phyloP scores from a whole-genome alignment of 1,140 invertebrate species.

The Drosophila mayri region DNA sequence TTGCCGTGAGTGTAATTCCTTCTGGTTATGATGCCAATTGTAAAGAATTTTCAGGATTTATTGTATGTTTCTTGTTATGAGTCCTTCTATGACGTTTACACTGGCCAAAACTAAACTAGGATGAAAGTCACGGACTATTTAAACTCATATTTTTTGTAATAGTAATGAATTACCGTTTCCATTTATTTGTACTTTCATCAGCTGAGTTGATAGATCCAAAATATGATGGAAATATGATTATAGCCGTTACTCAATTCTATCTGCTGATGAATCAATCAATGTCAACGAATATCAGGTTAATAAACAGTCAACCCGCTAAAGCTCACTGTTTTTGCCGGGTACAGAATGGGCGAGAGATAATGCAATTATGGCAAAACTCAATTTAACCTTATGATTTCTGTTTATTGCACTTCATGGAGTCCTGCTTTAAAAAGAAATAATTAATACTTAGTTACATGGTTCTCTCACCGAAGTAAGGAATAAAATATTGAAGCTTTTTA shows the following conservation, averaged over 20 bases:
- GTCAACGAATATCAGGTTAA: background rate
- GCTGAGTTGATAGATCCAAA: background rate
- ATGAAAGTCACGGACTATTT: background rate
- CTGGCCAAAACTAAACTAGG: background rate
- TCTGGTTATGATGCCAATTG: background rate
- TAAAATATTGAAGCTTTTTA: conserved; percentile 49
- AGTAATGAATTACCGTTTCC: too few relatives aligned
- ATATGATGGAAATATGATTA: background rate
- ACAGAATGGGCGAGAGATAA: background rate
- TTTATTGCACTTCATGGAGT: background rate
- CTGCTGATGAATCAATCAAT: conserved; percentile 7
- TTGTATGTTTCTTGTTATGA: background rate
- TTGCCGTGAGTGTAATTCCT: background rate
- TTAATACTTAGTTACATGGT: background rate
- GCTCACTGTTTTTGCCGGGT: background rate
- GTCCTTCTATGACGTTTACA: background rate
- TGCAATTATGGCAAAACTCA: background rate
- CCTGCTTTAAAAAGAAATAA: background rate
- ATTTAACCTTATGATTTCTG: background rate
- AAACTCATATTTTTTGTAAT: too few relatives aligned
- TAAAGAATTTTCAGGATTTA: background rate
- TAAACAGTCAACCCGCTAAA: background rate
- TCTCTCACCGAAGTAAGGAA: background rate
- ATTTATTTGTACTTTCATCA: too few relatives aligned
- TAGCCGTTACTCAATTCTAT: background rate